These are phyloP conservation scores for Camelus dromedarius DNA, from an alignment of 2,113 vertebrate species.

Conservation along the genomic window DNA sequence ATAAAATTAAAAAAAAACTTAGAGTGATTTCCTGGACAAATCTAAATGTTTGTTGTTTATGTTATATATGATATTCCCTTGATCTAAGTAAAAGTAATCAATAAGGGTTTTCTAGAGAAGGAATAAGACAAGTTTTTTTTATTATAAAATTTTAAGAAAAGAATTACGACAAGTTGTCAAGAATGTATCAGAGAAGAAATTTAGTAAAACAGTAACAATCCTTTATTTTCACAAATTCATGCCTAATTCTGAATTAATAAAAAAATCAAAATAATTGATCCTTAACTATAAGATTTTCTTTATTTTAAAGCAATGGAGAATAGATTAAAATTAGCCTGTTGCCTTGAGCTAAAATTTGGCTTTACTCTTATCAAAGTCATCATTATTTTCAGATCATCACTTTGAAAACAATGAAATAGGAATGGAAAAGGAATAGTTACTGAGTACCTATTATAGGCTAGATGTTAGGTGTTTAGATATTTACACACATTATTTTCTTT, in stretches of 20 bases:
- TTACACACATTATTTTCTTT: constrained; percentile 31
- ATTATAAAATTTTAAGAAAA: neutral
- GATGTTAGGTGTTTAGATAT: neutral
- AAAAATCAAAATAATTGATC: constrained; percentile 40
- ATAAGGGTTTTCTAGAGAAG: neutral
- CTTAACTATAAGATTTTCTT: constrained; percentile 21
- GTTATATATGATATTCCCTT: neutral
- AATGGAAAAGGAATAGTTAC: constrained; percentile 26
- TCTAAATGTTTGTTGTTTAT: neutral
- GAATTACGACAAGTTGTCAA: neutral
- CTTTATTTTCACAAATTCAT: constrained; percentile 17
- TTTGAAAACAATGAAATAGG: neutral
- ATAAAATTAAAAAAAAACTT: neutral
- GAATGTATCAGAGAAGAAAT: neutral
- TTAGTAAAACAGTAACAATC: neutral
- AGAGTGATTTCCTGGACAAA: neutral
- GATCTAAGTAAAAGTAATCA: neutral
- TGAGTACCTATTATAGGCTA: neutral
- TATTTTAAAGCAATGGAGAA: constrained; percentile 1
- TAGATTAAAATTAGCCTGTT: constrained; percentile 9
- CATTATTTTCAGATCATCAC: neutral
- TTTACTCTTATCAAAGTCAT: constrained; percentile 33
- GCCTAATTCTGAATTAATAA: neutral
- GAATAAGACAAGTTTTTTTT: neutral
- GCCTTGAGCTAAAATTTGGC: neutral